Evolutionary conservation across 1,140 invertebrate species (phyloP).

Genomic region (Orussus abietinus): DNA sequence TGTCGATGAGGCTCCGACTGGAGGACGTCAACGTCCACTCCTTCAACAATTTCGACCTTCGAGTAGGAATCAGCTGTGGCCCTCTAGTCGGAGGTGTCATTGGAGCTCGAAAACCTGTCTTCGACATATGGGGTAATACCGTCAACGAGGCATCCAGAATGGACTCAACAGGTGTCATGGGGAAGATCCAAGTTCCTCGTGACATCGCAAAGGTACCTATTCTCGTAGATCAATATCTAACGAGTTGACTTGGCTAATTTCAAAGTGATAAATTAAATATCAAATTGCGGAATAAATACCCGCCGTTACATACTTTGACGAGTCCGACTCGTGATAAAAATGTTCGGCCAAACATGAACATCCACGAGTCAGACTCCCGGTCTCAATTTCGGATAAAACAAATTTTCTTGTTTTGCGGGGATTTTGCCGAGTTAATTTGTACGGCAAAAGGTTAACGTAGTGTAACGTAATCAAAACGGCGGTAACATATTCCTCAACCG

Average conservation of each 20-base stretch:
- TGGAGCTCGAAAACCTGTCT: slow-evolving; percentile 94
- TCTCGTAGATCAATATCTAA: neutral
- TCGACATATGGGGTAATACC: slow-evolving; percentile 97
- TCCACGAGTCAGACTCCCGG: no score
- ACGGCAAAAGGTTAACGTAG: no score
- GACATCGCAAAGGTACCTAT: slow-evolving; percentile 71
- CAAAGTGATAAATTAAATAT: no score
- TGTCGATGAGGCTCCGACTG: slow-evolving; percentile 84
- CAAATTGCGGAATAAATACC: no score
- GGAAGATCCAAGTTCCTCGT: slow-evolving; percentile 82
- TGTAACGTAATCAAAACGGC: no score
- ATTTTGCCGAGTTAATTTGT: no score
- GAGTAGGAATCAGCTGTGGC: slow-evolving; percentile 92
- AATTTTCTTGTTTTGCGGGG: no score
- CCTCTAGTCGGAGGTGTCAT: slow-evolving; percentile 96
- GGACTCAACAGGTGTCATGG: slow-evolving; percentile 86
- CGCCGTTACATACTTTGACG: slow-evolving; percentile 1
- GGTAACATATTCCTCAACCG: no score
- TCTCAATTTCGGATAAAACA: no score
- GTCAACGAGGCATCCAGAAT: slow-evolving; percentile 93
- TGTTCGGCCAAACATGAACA: neutral
- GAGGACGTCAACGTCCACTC: slow-evolving; percentile 94
- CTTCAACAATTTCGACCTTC: slow-evolving; percentile 93
- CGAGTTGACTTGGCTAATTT: no score
- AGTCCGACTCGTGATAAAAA: no score